Percentiles rank a stretch among this genome's conserved stretches.
Conservation (phyloP, 2,888 invertebrate genomes). For the Melinaea marsaeus region DNA sequence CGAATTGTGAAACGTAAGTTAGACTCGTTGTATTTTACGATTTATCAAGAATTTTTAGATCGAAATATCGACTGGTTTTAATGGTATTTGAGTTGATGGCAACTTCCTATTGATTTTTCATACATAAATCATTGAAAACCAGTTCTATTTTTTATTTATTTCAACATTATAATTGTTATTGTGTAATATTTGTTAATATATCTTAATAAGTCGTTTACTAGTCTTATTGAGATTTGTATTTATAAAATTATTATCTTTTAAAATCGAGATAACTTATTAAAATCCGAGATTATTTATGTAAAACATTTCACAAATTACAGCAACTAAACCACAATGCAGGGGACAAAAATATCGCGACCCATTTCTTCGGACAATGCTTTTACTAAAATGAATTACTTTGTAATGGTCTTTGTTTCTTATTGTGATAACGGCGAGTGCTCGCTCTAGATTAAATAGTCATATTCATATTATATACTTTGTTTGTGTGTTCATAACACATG, state of each 20-base stretch:
- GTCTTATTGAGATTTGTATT: too few relatives aligned
- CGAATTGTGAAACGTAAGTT: slow-evolving; percentile 40
- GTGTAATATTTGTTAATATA: too few relatives aligned
- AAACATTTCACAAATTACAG: slow-evolving; percentile 22
- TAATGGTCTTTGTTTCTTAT: slow-evolving; percentile 34
- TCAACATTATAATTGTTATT: too few relatives aligned
- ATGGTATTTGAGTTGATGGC: not conserved
- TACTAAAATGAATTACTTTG: slow-evolving; percentile 53
- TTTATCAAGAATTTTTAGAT: not conserved
- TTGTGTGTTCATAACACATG: too few relatives aligned
- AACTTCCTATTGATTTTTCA: too few relatives aligned
- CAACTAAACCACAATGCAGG: slow-evolving; percentile 18
- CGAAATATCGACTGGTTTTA: not conserved
- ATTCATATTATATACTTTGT: not conserved
- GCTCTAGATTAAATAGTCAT: slow-evolving; percentile 8
- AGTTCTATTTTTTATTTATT: too few relatives aligned
- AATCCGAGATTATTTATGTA: slow-evolving; percentile 10
- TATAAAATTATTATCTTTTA: not conserved
- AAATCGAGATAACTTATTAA: not conserved
- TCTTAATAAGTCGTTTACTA: too few relatives aligned
- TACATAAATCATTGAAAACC: too few relatives aligned
- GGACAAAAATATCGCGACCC: slow-evolving; percentile 49
- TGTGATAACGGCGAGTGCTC: slow-evolving; percentile 26
- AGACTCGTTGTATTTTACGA: slow-evolving; percentile 27
- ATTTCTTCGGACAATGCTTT: slow-evolving; percentile 50